Base-by-base conservation (phyloP, 2,888 invertebrate species). In the Aporophyla nigra region DNA sequence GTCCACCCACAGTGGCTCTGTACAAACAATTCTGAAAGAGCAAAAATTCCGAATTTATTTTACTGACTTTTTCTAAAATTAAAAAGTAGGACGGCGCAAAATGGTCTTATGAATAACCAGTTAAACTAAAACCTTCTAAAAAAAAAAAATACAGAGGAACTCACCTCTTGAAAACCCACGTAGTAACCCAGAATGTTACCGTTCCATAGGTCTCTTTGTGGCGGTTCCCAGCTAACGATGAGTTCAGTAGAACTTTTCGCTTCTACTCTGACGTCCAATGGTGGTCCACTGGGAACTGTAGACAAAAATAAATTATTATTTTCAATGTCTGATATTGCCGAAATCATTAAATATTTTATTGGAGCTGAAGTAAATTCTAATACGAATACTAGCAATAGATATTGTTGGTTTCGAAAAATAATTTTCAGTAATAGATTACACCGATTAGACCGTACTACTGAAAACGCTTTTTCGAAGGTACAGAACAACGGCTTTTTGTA, bases 151-250 rank as follows among this genome's bases (percentile, higher is more conserved):
- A 5, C 21, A 21, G 5, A 33, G 12, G 5, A 59, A 81, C 91
- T 90, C 90, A 97, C 97, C 93, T 98, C 97, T 92, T 98, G 98
- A 96, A 98, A 98, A 87, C 98, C 98, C 49, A 99, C 98, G 92
- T 98, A 98, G 94, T 98, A 99, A 74, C 99, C 99, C 0, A 98
- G 97, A 85, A 99, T 97, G 90, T 98, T 98, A 62, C 99, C 99
- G 92, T 99, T 98, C 98, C 99, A 99, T 80, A 98, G 97, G 91
- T 98, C 98, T 88, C 98, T 97, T 89, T 98, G 97, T 40, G 99
- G 99, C 51, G 99, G 98, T 93, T 98, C 98, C 99, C 99, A 99
- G 71, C 98, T 98, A 65, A 99, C 98, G 82, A 98, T 97, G 79
- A 99, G 97, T 94, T 98, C 98, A 1, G 98, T 98, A 12, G 98